Conservation (phyloP, 2,113 vertebrate genomes). For the Centropus unirufus region DNA sequence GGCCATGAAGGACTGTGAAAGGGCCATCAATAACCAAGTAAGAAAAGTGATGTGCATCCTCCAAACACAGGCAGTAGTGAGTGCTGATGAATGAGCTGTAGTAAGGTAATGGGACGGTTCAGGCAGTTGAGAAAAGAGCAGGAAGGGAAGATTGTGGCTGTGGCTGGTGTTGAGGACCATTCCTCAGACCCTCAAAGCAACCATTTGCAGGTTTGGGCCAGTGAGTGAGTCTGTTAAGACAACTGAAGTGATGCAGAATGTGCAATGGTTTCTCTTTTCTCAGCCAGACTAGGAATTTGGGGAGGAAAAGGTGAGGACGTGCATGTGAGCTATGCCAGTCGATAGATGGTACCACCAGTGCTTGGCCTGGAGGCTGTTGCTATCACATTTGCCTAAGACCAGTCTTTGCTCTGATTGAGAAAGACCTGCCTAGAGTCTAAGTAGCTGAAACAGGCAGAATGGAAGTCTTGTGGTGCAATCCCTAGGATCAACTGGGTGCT, state of each 20-base stretch:
- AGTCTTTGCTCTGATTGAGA: not conserved
- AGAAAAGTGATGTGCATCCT: conserved; percentile 24
- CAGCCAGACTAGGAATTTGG: not conserved
- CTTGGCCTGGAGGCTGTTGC: not conserved
- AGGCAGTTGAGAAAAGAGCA: not conserved
- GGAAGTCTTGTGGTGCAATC: not conserved
- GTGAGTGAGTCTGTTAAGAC: not conserved
- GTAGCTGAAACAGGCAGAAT: not conserved
- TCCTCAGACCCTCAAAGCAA: not conserved
- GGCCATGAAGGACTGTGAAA: conserved; percentile 3
- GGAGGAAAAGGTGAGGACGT: not conserved
- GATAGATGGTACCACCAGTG: not conserved
- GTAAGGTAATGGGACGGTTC: not conserved
- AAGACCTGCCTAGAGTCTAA: not conserved
- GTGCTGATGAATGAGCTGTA: conserved; percentile 26
- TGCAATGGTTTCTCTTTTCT: not conserved
- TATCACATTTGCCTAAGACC: rapidly evolving
- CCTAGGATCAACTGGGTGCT: not conserved
- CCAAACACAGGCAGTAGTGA: not conserved
- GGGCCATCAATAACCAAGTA: conserved; percentile 20
- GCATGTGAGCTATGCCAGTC: not conserved
- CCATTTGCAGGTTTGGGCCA: not conserved
- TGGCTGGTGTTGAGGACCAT: not conserved
- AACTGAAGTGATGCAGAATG: not conserved
- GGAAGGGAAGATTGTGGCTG: not conserved